A percentile compares a stretch with the other conserved stretches of the same genome.
Evolutionary conservation across 2,888 invertebrate species (phyloP).

Genomic region (Aricia artaxerxes): DNA sequence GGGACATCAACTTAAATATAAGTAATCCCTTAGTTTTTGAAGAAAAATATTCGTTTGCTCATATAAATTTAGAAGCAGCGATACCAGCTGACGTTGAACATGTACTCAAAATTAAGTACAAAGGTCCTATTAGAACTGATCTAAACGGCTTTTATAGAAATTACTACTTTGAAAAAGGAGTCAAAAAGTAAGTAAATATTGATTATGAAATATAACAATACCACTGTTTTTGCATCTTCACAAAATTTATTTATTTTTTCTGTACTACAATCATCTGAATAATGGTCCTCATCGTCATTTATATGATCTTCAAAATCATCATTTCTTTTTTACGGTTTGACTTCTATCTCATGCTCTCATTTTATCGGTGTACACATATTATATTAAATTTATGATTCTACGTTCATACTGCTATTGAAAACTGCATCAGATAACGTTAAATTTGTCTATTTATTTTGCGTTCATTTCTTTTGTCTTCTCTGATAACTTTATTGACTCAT

Average conservation of each 20-base stretch:
- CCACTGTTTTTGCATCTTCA: too few species aligned
- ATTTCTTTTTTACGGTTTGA: not conserved
- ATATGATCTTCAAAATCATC: not conserved
- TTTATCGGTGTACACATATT: not conserved
- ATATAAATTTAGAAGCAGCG: conserved; percentile 63
- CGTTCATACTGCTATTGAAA: not conserved
- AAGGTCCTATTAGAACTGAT: conserved; percentile 77
- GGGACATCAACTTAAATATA: conserved; percentile 46
- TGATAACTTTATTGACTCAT: not conserved
- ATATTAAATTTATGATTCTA: not conserved
- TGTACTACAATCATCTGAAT: too few species aligned
- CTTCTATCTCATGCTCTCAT: not conserved
- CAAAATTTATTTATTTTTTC: too few species aligned
- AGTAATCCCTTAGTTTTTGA: conserved; percentile 57
- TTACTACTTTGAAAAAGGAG: conserved; percentile 73
- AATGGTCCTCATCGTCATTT: too few species aligned
- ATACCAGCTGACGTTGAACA: conserved; percentile 65
- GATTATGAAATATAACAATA: not conserved
- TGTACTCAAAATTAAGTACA: conserved; percentile 73
- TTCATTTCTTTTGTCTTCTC: not conserved
- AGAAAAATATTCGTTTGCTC: conserved; percentile 68
- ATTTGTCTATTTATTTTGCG: not conserved
- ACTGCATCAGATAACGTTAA: not conserved
- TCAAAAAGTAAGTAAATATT: conserved; percentile 71
- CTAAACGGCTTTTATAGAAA: conserved; percentile 83